These are phyloP conservation scores for Desmophyllum pertusum DNA, from an alignment of 92 coral and sea anemone species.

Conservation along the genomic window DNA sequence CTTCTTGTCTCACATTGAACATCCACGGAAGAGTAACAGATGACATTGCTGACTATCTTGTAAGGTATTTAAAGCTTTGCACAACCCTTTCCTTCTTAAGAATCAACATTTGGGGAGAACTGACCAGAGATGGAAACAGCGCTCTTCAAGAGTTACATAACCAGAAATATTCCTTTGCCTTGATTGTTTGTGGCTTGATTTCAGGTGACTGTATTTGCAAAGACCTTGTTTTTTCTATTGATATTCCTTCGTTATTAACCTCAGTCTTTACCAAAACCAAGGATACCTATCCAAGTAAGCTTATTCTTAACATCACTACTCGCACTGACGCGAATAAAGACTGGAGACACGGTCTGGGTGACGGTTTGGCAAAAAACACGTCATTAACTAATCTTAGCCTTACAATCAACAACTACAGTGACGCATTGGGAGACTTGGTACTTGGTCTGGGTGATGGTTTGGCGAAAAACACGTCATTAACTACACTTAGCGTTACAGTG, in stretches of 20 bases:
- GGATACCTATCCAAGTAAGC: not conserved
- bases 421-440: too few relatives aligned
- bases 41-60: not conserved
- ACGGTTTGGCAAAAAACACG: not conserved
- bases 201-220: not conserved
- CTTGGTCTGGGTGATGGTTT: too few relatives aligned
- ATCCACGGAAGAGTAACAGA: not conserved
- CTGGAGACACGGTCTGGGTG: not conserved
- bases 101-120: not conserved
- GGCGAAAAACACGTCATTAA: too few relatives aligned
- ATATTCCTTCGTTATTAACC: not conserved
- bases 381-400: not conserved
- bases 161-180: too few relatives aligned
- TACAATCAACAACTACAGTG: too few relatives aligned
- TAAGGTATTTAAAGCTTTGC: not conserved
- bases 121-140: not conserved
- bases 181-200: not conserved
- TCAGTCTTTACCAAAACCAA: not conserved
- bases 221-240: not conserved
- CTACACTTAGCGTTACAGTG: too few relatives aligned
- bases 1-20: not conserved
- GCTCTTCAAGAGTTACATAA: not conserved
- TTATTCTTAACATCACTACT: not conserved
- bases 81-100: not conserved
- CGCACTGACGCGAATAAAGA: not conserved